phyloP scores from a whole-genome alignment of 2,113 vertebrate genomes.

The Lota lota region DNA sequence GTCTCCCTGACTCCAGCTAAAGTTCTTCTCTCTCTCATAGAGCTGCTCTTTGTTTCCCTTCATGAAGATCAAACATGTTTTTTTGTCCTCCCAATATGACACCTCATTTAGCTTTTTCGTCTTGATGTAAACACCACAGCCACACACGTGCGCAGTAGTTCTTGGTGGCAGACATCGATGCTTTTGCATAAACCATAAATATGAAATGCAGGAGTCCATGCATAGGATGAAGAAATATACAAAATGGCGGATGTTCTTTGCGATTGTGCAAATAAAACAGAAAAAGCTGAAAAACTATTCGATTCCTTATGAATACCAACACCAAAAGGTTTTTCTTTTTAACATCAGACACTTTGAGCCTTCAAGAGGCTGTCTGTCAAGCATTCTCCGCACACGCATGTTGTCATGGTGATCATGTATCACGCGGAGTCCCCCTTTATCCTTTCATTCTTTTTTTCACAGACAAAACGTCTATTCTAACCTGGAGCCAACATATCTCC shows the following conservation, averaged over 20 bases:
- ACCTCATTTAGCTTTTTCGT: too few relatives aligned
- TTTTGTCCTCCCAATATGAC: too few relatives aligned
- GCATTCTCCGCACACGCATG: background rate
- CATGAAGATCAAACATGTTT: too few relatives aligned
- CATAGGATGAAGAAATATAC: constrained; percentile 7
- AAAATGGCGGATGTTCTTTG: background rate
- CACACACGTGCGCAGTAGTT: background rate
- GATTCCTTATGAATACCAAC: too few relatives aligned
- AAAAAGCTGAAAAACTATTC: background rate
- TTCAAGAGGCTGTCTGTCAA: background rate
- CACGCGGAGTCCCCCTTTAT: constrained; percentile 34
- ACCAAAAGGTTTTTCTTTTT: background rate
- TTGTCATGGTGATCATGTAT: constrained; percentile 7
- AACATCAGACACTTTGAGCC: background rate
- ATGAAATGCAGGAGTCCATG: constrained; percentile 20
- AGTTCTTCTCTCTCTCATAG: too few relatives aligned
- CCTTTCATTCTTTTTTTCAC: constrained; percentile 27
- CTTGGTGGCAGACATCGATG: constrained; percentile 2
- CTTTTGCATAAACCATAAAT: constrained; percentile 38
- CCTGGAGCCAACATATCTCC: constrained; percentile 36
- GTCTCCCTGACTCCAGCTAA: too few relatives aligned
- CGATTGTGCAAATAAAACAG: background rate
- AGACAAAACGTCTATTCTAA: constrained; percentile 30
- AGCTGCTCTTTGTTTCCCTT: too few relatives aligned
- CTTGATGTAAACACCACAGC: background rate